Evolutionary conservation across 2,113 vertebrate genomes (phyloP).

Genomic region (Pangasianodon gigas): DNA sequence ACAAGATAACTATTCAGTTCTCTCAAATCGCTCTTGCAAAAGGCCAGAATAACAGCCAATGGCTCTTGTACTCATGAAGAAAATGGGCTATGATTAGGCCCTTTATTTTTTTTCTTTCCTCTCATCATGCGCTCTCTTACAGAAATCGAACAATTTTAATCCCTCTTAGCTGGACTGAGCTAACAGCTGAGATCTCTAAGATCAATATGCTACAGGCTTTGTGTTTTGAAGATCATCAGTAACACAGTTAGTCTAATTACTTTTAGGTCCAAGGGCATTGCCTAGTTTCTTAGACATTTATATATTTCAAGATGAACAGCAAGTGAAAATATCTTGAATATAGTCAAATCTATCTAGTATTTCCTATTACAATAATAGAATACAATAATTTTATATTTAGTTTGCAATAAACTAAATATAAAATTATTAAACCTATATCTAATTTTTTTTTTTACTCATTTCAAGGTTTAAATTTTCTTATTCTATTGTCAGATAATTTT

Average conservation of each 20-base stretch:
- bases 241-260: not conserved
- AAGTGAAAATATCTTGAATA: not conserved
- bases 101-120: not conserved
- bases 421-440: not conserved
- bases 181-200: slow-evolving; percentile 7
- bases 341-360: not conserved
- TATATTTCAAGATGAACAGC: not conserved
- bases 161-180: slow-evolving; percentile 6
- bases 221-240: not conserved
- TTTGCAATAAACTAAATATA: not conserved
- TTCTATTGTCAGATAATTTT: not conserved
- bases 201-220: not conserved
- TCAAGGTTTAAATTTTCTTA: not conserved
- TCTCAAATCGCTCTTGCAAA: not conserved
- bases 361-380: too few species aligned
- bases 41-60: not conserved
- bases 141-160: slow-evolving; percentile 17
- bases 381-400: too few species aligned
- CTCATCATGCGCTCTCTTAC: slow-evolving; percentile 2
- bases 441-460: not conserved
- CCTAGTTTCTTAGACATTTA: not conserved
- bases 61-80: slow-evolving; percentile 11
- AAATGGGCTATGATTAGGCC: not conserved
- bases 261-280: not conserved
- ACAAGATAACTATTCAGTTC: not conserved